Conservation (phyloP, 2,888 invertebrate species). For the Synanthedon andrenaeformis region DNA sequence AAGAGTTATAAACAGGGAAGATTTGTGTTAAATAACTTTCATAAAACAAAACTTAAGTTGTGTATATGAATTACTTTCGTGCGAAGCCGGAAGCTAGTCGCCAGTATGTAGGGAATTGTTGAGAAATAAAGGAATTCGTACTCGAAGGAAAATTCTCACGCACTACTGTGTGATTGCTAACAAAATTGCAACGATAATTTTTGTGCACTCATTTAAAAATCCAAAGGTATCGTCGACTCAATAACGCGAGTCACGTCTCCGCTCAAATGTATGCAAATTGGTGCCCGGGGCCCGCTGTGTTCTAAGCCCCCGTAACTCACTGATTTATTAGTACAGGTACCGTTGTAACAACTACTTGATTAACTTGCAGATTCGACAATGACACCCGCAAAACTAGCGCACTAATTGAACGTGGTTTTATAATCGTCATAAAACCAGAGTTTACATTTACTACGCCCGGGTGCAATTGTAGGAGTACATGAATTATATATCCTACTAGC, state of each 20-base stretch:
- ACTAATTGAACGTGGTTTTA: not conserved
- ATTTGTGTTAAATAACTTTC: no score
- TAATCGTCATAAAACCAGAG: not conserved
- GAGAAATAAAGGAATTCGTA: no score
- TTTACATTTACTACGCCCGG: no score
- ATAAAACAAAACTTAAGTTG: no score
- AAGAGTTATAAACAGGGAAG: no score
- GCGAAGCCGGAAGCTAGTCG: no score
- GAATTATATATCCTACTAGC: no score
- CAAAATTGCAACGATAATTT: not conserved
- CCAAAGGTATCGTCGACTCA: conserved; percentile 5
- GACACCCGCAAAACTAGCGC: not conserved
- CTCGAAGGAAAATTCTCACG: no score
- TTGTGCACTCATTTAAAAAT: conserved; percentile 9
- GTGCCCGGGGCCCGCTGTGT: conserved; percentile 22
- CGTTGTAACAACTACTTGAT: not conserved
- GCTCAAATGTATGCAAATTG: conserved; percentile 22
- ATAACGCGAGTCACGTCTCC: conserved; percentile 24
- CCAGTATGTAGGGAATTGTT: no score
- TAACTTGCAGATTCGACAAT: not conserved
- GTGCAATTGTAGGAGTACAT: no score
- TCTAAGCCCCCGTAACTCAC: conserved; percentile 29
- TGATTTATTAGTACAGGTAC: conserved; percentile 34
- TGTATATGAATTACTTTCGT: no score
- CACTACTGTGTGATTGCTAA: not conserved